These are phyloP conservation scores for Macrochelys suwanniensis DNA, from an alignment of 2,797 vertebrate species.

Conservation along the genomic window DNA sequence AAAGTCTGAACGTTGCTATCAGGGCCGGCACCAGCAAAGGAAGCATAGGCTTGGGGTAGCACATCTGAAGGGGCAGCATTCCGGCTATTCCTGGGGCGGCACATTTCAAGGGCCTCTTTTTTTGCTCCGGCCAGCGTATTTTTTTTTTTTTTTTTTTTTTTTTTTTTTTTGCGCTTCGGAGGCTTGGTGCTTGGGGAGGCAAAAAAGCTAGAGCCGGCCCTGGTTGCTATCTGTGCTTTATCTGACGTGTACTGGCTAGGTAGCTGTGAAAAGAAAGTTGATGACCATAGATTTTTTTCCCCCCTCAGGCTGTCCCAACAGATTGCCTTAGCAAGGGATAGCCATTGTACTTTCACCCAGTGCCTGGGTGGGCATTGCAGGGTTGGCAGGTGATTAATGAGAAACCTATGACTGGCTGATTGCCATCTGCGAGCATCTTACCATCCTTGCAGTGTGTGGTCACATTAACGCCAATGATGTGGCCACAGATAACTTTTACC, in stretches of 20 bases:
- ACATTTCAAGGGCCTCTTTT: no score
- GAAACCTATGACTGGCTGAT: not conserved
- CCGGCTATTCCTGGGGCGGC: no score
- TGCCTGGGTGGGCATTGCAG: not conserved
- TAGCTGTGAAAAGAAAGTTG: not conserved
- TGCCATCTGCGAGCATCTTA: not conserved
- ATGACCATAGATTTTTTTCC: not conserved
- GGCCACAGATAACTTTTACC: not conserved
- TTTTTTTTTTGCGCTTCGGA: no score
- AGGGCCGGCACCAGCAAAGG: no score
- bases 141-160: no score
- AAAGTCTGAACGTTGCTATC: not conserved
- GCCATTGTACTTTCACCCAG: not conserved
- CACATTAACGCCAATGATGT: not conserved
- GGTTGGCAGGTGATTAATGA: not conserved
- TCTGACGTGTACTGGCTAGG: not conserved
- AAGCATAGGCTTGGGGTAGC: no score
- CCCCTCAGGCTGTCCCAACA: not conserved
- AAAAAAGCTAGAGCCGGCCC: no score
- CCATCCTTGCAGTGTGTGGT: not conserved
- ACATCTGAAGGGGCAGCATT: no score
- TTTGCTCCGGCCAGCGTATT: no score
- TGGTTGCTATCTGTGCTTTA: not conserved
- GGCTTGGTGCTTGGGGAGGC: no score
- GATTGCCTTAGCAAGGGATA: not conserved